Percentiles rank a stretch among this genome's conserved stretches.
These are phyloP conservation scores for Maniola jurtina DNA, from an alignment of 1,140 invertebrate genomes.

Conservation along the genomic window DNA sequence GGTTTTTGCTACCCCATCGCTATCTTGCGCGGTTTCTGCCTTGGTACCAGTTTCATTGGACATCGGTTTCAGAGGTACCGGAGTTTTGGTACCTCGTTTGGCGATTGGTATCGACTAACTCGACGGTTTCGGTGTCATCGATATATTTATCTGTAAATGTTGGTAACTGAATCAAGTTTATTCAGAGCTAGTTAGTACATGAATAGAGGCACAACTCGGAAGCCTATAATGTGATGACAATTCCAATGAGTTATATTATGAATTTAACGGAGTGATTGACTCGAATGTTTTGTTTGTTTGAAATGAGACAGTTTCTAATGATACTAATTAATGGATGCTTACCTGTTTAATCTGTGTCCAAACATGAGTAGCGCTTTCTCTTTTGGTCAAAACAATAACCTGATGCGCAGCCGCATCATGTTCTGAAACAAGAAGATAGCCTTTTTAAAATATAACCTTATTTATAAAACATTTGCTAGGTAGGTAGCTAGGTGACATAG, in stretches of 20 bases:
- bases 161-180: constrained; percentile 4
- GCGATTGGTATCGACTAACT: constrained; percentile 52
- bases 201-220: neutral
- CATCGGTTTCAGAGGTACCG: constrained; percentile 68
- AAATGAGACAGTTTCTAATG: neutral
- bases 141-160: constrained; percentile 64
- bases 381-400: constrained; percentile 25
- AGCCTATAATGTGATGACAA: neutral
- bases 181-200: neutral
- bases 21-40: constrained; percentile 60
- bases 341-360: constrained; percentile 32
- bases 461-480: neutral
- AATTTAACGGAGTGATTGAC: neutral
- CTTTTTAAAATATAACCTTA: neutral
- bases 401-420: constrained; percentile 28
- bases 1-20: constrained; percentile 56
- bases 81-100: constrained; percentile 53
- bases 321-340: constrained; percentile 7
- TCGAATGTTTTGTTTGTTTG: neutral
- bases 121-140: constrained; percentile 58
- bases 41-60: constrained; percentile 65
- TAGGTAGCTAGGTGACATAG: too few relatives aligned
- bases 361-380: constrained; percentile 21
- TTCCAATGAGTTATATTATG: neutral
- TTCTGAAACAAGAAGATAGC: constrained; percentile 31